Evolutionary conservation across 2,888 invertebrate genomes (phyloP), one percentile per base, ranked within the genome.

Genomic region (Diaprepes abbreviatus): DNA sequence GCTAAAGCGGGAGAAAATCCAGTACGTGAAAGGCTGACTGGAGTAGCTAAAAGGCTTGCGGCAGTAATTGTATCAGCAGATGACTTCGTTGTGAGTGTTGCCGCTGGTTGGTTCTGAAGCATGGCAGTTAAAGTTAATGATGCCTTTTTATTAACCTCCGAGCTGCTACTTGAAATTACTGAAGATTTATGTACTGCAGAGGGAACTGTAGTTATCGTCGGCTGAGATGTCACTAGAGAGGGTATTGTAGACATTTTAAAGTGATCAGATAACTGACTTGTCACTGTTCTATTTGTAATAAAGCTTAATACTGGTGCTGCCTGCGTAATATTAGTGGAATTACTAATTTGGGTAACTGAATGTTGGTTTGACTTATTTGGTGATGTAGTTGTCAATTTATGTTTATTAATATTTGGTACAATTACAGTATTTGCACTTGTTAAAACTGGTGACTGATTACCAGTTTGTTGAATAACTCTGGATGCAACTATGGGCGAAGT

Each of bases 101-200:
- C 84, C 1, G 84, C 84, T 17, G 85, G 84, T 76, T 85, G 85
- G 5, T 84, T 84, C 70, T 85, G 84, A 31, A 85, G 74, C 84
- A 85, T 85, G n/a, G 83, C 84, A n/a, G 84, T 84, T 58, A 85
- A 73, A 45, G 83, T 83, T 57, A 83, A 76, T 0, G 83, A 82
- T 9, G 79, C 74, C 74, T 83, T 83, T 64, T 74, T 77, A 36
- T 71, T 59, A 12, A 66, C 66, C 9, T 72, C 76, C 36, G 52
- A 68, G 14, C 28, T 62, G 17, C 67, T 45, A 17, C 74, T 65
- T 31, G 71, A 70, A 12, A 72, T 68, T 3, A 68, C 58, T 24
- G 72, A 60, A 1, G 73, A 36, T 48, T 76, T 74, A 7, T 24
- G 16, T 45, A 17, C n/a, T 48, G 45, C 19, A 10, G 12, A 74